Conservation (phyloP, 2,113 vertebrate genomes). For the Circaetus cinerascens region DNA sequence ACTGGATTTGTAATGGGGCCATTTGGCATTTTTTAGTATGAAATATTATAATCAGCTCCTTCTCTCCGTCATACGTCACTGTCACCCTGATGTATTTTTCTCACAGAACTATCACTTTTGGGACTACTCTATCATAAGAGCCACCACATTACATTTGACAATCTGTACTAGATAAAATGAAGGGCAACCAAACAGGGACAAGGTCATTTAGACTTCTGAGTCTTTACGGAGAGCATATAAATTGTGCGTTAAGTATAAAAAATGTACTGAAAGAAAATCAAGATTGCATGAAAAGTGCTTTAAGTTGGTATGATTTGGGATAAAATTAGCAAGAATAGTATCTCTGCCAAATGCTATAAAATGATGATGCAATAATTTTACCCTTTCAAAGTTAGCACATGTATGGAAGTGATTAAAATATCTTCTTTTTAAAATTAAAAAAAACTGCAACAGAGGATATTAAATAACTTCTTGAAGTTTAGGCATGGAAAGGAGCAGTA, state of each 20-base stretch:
- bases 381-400: slow-evolving; percentile 53
- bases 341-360: slow-evolving; percentile 58
- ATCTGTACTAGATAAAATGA: slow-evolving; percentile 39
- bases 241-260: slow-evolving; percentile 16
- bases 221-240: slow-evolving; percentile 21
- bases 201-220: slow-evolving; percentile 33
- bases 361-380: slow-evolving; percentile 61
- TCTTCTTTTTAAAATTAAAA: slow-evolving; percentile 12
- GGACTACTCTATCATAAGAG: slow-evolving; percentile 34
- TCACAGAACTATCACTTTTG: slow-evolving; percentile 36
- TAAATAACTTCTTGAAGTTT: not conserved
- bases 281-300: slow-evolving; percentile 26
- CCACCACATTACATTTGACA: slow-evolving; percentile 39
- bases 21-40: slow-evolving; percentile 27
- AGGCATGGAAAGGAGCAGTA: slow-evolving; percentile 6
- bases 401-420: slow-evolving; percentile 47
- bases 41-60: slow-evolving; percentile 35
- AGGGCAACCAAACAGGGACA: slow-evolving; percentile 51
- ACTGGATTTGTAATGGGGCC: not conserved
- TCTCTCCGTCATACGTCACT: not conserved
- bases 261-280: not conserved
- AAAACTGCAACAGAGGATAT: not conserved
- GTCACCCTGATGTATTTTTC: slow-evolving; percentile 29
- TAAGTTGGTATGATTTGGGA: slow-evolving; percentile 28
- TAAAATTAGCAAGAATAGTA: slow-evolving; percentile 46